A percentile compares a stretch with the other conserved stretches of the same genome.
These are phyloP conservation scores for Passer montanus DNA, from an alignment of 2,113 vertebrate genomes.

Conservation along the genomic window DNA sequence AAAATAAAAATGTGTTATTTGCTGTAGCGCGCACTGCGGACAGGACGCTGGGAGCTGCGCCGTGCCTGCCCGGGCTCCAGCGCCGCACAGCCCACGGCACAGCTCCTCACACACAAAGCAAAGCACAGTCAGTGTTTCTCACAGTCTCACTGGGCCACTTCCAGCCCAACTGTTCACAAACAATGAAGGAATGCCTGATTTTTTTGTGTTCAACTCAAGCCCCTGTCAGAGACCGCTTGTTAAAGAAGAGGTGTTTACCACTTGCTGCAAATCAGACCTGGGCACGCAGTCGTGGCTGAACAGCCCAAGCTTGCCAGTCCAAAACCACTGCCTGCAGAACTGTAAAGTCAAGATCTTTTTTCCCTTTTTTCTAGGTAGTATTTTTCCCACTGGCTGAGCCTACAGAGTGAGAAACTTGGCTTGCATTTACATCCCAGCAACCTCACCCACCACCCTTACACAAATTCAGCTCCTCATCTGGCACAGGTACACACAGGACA, in stretches of 20 bases:
- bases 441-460: neutral
- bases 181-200: neutral
- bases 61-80: neutral
- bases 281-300: neutral
- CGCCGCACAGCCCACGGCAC: neutral
- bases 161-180: neutral
- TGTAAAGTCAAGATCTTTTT: neutral
- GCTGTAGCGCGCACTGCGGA: neutral
- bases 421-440: neutral
- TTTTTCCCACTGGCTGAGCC: neutral
- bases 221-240: neutral
- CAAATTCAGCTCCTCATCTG: neutral
- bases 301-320: neutral
- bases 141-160: neutral
- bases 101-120: neutral
- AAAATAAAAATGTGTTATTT: constrained; percentile 66
- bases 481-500: neutral
- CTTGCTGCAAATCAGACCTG: neutral
- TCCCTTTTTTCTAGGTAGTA: neutral
- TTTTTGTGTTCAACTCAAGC: neutral
- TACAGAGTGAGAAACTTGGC: neutral
- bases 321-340: neutral
- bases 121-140: neutral
- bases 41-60: neutral
- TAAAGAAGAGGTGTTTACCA: neutral